phyloP scores from a whole-genome alignment of 2,888 invertebrate species.

The Endomychus coccineus region DNA sequence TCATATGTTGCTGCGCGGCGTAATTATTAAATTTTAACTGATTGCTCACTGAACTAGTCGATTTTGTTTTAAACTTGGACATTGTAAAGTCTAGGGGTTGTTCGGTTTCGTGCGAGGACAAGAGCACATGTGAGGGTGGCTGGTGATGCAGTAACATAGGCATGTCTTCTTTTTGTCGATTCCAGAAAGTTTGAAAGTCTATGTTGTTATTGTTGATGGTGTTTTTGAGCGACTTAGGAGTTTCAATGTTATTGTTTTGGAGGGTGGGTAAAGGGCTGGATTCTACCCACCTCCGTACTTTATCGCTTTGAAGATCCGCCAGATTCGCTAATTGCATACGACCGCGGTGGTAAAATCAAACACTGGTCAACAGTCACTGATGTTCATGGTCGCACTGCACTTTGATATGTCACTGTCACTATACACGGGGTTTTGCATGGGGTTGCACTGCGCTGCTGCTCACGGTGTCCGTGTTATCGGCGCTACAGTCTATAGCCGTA shows the following conservation, averaged over 20 bases:
- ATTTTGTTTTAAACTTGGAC: slow-evolving; percentile 48
- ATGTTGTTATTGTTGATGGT: slow-evolving; percentile 49
- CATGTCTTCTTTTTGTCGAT: slow-evolving; percentile 43
- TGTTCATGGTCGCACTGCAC: slow-evolving; percentile 17
- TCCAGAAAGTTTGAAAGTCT: slow-evolving; percentile 42
- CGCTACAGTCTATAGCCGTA: slow-evolving; percentile 40
- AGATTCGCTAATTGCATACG: slow-evolving; percentile 44
- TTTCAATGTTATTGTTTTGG: slow-evolving; percentile 35
- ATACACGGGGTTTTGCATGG: slow-evolving; percentile 18
- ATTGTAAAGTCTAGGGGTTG: slow-evolving; percentile 72
- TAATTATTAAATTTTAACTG: slow-evolving; percentile 38
- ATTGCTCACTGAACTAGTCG: slow-evolving; percentile 36
- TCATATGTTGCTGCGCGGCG: slow-evolving; percentile 39
- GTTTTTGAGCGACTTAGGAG: slow-evolving; percentile 43
- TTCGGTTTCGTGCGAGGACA: slow-evolving; percentile 46
- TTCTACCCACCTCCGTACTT: slow-evolving; percentile 54
- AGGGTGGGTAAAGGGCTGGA: slow-evolving; percentile 49
- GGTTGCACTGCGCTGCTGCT: slow-evolving; percentile 19
- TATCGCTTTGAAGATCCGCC: slow-evolving; percentile 54
- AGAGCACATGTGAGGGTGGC: slow-evolving; percentile 44
- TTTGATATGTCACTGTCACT: slow-evolving; percentile 30
- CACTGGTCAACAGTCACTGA: slow-evolving; percentile 17
- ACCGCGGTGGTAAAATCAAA: no score
- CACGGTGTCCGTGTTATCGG: slow-evolving; percentile 28
- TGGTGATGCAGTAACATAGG: slow-evolving; percentile 55